A percentile compares a stretch with the other conserved stretches of the same genome.
Conservation (phyloP, 2,888 invertebrate genomes). For the Nudaria mundana region DNA sequence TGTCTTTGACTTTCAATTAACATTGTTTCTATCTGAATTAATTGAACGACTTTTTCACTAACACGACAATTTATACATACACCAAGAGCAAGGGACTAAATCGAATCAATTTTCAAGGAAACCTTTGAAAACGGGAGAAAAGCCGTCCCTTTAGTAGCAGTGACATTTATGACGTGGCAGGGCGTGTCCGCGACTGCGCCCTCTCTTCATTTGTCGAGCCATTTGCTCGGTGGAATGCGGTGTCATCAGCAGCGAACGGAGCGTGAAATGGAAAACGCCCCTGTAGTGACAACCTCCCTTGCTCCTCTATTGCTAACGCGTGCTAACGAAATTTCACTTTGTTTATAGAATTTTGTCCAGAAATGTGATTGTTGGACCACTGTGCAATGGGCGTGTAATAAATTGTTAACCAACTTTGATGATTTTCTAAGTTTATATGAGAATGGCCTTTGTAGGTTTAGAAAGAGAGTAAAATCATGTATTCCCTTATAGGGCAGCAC, state of each 20-base stretch:
- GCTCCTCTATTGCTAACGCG: conserved; percentile 47
- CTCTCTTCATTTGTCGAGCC: conserved; percentile 78
- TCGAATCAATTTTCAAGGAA: conserved; percentile 63
- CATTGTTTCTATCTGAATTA: conserved; percentile 11
- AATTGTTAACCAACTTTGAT: conserved; percentile 40
- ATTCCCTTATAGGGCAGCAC: too few relatives aligned
- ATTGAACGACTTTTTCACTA: conserved; percentile 23
- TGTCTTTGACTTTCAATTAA: background rate
- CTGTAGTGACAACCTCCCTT: conserved; percentile 58
- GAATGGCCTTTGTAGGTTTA: too few relatives aligned
- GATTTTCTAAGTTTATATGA: too few relatives aligned
- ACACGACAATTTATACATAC: conserved; percentile 14
- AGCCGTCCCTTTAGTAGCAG: conserved; percentile 44
- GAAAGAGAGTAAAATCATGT: too few relatives aligned
- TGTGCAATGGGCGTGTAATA: conserved; percentile 45
- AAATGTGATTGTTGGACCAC: conserved; percentile 34
- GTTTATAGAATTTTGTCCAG: conserved; percentile 44
- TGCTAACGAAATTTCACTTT: conserved; percentile 72
- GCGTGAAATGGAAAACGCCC: conserved; percentile 81
- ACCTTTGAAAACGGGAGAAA: conserved; percentile 36
- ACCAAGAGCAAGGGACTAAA: conserved; percentile 44
- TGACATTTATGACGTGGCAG: conserved; percentile 74
- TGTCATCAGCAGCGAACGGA: conserved; percentile 77
- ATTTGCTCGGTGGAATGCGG: conserved; percentile 77
- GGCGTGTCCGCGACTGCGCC: conserved; percentile 72